These are phyloP conservation scores for Syndactyla subalaris DNA, from an alignment of 2,797 vertebrate genomes.

Conservation along the genomic window DNA sequence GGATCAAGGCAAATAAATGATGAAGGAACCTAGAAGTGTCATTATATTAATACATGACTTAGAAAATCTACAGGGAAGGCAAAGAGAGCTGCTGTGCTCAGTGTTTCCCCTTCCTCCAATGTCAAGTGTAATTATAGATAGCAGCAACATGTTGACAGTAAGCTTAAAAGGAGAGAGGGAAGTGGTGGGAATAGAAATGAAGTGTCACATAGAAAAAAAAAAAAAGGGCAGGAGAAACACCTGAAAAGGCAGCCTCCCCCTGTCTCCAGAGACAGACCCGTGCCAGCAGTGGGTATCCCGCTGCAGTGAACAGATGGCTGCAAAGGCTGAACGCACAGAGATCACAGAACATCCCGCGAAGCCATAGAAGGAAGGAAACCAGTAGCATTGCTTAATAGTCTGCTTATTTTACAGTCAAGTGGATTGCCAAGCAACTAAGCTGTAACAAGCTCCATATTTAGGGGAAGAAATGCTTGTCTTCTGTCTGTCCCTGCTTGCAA, in stretches of 20 bases:
- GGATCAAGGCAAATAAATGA: background rate
- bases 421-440: slow-evolving; percentile 64
- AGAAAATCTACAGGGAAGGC: background rate
- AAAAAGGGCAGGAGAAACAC: background rate
- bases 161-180: slow-evolving; percentile 19
- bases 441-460: slow-evolving; percentile 62
- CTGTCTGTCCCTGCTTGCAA: slow-evolving; percentile 41
- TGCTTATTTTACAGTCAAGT: slow-evolving; percentile 65
- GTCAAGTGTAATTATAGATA: background rate
- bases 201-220: background rate
- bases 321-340: background rate
- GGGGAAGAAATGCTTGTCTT: slow-evolving; percentile 60
- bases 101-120: background rate
- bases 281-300: background rate
- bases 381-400: slow-evolving; percentile 64
- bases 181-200: background rate
- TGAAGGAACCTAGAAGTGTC: background rate
- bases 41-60: background rate
- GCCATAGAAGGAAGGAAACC: slow-evolving; percentile 70
- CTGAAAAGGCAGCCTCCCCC: background rate
- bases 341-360: slow-evolving; percentile 5
- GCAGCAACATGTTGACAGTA: background rate
- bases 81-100: background rate
- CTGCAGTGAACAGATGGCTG: background rate
- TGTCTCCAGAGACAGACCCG: accelerated